These are phyloP conservation scores for Tetragonula clypearis DNA, from an alignment of 1,140 invertebrate species.

Conservation along the genomic window DNA sequence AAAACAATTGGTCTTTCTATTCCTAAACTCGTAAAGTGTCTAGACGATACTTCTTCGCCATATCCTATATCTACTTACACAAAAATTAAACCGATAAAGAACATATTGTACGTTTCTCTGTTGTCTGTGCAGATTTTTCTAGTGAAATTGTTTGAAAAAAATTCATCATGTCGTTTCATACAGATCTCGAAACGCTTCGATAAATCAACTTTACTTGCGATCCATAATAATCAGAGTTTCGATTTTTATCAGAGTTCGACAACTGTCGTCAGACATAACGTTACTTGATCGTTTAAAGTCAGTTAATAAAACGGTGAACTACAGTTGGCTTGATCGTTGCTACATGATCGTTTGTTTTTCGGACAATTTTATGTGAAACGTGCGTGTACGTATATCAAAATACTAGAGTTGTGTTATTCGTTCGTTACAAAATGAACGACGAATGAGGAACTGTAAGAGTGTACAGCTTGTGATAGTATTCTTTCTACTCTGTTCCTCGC, in stretches of 20 bases:
- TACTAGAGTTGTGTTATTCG: background rate
- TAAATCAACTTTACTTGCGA: slow-evolving; percentile 53
- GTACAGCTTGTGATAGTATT: too few relatives aligned
- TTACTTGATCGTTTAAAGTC: slow-evolving; percentile 47
- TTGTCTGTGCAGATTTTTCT: background rate
- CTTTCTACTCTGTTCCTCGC: too few relatives aligned
- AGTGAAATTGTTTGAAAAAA: background rate
- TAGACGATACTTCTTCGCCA: background rate
- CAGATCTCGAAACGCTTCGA: background rate
- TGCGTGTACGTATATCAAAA: background rate
- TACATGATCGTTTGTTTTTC: background rate
- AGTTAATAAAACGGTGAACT: too few relatives aligned
- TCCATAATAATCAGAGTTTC: slow-evolving; percentile 62
- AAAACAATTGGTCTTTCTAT: background rate
- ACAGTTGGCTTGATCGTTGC: too few relatives aligned
- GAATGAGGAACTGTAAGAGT: too few relatives aligned
- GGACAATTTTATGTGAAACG: slow-evolving; percentile 55
- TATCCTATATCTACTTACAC: background rate
- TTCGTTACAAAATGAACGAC: background rate
- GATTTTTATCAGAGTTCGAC: slow-evolving; percentile 51
- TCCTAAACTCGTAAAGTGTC: background rate
- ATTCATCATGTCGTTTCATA: slow-evolving; percentile 32
- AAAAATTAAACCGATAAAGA: background rate
- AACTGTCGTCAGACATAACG: slow-evolving; percentile 51
- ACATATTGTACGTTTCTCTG: background rate